Evolutionary conservation across 1,140 invertebrate genomes (phyloP), one percentile per base, ranked within the genome.

Genomic region (Monomorium pharaonis): DNA sequence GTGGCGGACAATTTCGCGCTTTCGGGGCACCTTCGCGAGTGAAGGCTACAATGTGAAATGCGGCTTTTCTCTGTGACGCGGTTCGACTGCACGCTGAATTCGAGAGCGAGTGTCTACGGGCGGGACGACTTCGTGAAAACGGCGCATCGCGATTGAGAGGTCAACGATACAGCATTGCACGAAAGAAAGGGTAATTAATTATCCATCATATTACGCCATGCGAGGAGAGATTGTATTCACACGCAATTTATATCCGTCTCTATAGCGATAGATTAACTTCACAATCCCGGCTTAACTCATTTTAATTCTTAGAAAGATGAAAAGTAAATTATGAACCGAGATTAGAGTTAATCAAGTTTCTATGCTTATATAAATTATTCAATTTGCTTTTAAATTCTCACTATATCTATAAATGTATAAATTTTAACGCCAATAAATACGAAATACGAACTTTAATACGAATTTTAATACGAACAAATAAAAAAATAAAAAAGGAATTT

Each of bases 151-250:
- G 24, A 9, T 56, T 81, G 24, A 24, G 24, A n/a, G 27, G 2
- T 2, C 12, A 74, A 30, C 27, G 37, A 18, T 44, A 56, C 65
- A 24, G 12, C 24, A 2, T 42, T 65, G 47, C 47, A 30, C 33
- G 24, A 16, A n/a, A 67, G 62, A 54, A 83, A 33, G 47, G 51
- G 67, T 83, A 83, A 58, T 83, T 83, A 60, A 83, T 83, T 72
- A 51, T 10, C 2, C 30, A n/a, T n/a, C n/a, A n/a, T 49, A 16
- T 33, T 69, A 62, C 14, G 3, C 1, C 12, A 7, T 4, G 21
- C 21, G 14, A 42, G 37, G n/a, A n/a, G n/a, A n/a, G n/a, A n/a
- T n/a, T n/a, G n/a, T n/a, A n/a, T n/a, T n/a, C n/a, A n/a, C n/a
- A n/a, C n/a, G n/a, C 24, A 33, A n/a, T 80, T 49, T 51, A 33